A percentile compares a stretch with the other conserved stretches of the same genome.
These are phyloP conservation scores for Hemicentrotus pulcherrimus DNA, from an alignment of 35 echinoderm and acorn worm species.

Conservation along the genomic window DNA sequence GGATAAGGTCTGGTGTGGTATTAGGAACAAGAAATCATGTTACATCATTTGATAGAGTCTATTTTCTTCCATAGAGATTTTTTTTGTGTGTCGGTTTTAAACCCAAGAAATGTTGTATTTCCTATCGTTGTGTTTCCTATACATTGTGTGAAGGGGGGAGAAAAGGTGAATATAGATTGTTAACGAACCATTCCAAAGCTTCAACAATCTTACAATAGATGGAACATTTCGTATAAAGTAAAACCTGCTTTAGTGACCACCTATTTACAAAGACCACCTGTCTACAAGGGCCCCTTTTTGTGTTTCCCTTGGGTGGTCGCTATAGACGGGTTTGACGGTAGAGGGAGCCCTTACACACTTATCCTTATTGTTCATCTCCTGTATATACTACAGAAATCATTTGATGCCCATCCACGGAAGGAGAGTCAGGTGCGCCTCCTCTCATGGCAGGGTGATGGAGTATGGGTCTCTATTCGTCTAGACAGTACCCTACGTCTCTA, in stretches of 20 bases:
- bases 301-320: too few relatives aligned
- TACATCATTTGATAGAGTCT: too few relatives aligned
- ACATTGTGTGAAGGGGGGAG: neutral
- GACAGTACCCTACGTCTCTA: constrained; percentile 96
- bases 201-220: neutral
- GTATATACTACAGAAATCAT: constrained; percentile 73
- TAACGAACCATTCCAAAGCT: neutral
- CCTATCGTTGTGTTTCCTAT: neutral
- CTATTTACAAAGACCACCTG: too few relatives aligned
- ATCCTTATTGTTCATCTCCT: neutral
- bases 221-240: neutral
- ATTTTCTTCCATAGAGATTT: too few relatives aligned
- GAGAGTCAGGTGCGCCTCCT: constrained; percentile 94
- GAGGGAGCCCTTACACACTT: neutral
- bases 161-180: neutral
- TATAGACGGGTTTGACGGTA: too few relatives aligned
- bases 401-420: constrained; percentile 95
- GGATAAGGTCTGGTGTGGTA: constrained; percentile 91
- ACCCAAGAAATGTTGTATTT: neutral
- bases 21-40: constrained; percentile 69
- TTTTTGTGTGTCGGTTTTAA: neutral
- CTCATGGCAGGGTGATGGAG: constrained; percentile 96
- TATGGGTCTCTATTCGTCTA: constrained; percentile 94
- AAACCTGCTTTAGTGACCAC: too few relatives aligned
- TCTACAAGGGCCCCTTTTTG: too few relatives aligned